phyloP scores from a whole-genome alignment of 1,140 invertebrate genomes.

The Muscidifurax raptorellus region DNA sequence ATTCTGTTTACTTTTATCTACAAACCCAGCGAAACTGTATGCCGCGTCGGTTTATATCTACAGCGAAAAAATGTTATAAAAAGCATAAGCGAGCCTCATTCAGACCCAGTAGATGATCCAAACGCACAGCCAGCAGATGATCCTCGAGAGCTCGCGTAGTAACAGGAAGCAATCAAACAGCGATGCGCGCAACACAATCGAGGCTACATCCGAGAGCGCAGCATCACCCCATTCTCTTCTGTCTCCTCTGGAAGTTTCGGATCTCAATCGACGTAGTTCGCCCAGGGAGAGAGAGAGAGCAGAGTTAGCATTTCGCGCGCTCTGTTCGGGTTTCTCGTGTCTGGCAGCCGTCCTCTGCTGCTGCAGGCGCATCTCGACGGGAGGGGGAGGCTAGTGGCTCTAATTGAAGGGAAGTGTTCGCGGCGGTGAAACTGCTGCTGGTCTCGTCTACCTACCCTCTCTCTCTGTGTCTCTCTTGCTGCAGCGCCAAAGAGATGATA shows the following conservation, averaged over 20 bases:
- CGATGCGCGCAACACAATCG: background rate
- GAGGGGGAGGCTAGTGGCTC: background rate
- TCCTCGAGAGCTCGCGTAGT: background rate
- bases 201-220: background rate
- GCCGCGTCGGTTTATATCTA: no score
- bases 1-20: no score
- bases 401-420: conserved; percentile 1
- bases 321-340: background rate
- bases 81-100: no score
- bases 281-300: background rate
- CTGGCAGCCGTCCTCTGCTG: background rate
- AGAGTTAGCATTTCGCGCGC: background rate
- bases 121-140: background rate
- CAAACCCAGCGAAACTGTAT: no score
- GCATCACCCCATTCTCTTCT: background rate
- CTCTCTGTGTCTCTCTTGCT: background rate
- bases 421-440: background rate
- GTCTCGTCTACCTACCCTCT: background rate
- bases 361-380: background rate
- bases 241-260: background rate
- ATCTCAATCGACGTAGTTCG: background rate
- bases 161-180: background rate
- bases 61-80: no score
- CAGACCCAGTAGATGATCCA: no score
- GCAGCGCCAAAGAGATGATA: background rate